phyloP scores from a whole-genome alignment of 64 coral and sea anemone species.

The Pachyseris speciosa region DNA sequence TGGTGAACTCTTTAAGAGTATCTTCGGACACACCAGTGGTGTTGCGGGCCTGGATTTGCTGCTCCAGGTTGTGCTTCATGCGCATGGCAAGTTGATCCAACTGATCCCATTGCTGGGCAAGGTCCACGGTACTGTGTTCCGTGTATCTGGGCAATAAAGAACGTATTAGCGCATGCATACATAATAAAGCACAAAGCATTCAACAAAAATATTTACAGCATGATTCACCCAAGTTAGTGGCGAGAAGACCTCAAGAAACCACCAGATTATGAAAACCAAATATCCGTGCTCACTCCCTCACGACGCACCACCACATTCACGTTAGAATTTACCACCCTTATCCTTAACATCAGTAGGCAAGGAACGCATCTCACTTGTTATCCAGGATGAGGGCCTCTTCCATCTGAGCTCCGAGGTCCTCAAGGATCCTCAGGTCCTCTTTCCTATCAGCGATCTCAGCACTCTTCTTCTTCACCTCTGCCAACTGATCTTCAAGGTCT shows the following conservation, averaged over 20 bases:
- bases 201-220: too few species aligned
- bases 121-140: slow-evolving; percentile 96
- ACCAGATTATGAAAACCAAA: too few species aligned
- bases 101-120: slow-evolving; percentile 99
- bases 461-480: slow-evolving; percentile 87
- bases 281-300: too few species aligned
- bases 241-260: too few species aligned
- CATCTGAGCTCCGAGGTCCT: slow-evolving; percentile 98
- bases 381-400: slow-evolving; percentile 99
- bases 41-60: slow-evolving; percentile 99
- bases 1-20: slow-evolving; percentile 98
- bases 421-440: slow-evolving; percentile 91
- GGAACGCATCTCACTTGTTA: slow-evolving; percentile 74
- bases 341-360: too few species aligned
- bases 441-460: slow-evolving; percentile 97
- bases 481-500: slow-evolving; percentile 96
- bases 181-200: too few species aligned
- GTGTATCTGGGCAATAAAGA: slow-evolving; percentile 78
- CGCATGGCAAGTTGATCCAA: slow-evolving; percentile 99
- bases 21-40: slow-evolving; percentile 98
- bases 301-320: too few species aligned
- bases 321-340: too few species aligned
- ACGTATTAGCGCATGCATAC: neutral
- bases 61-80: slow-evolving; percentile 99
- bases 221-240: too few species aligned